Conservation (phyloP, 2,888 invertebrate genomes). For the Cataglyphis altisquamis region DNA sequence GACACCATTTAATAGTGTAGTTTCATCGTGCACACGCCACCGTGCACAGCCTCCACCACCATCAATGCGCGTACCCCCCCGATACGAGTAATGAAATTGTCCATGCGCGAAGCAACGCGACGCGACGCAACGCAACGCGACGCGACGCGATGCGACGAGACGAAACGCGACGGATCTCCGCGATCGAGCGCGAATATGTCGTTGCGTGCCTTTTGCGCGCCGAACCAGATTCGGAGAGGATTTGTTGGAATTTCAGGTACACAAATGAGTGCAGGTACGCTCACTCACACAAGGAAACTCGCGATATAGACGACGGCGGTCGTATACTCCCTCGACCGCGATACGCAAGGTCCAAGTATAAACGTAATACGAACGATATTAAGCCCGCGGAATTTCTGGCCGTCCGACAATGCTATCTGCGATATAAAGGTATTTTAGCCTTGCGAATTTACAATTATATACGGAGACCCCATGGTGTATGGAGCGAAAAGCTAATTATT, state of each 20-base stretch:
- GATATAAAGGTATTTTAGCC: background rate
- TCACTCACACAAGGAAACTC: constrained; percentile 51
- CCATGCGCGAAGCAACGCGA: constrained; percentile 76
- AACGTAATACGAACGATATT: constrained; percentile 37
- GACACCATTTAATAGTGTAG: constrained; percentile 81
- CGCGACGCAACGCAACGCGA: constrained; percentile 20
- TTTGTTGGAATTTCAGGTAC: constrained; percentile 73
- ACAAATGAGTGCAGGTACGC: constrained; percentile 69
- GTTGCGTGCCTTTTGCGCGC: constrained; percentile 76
- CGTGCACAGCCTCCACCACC: constrained; percentile 58
- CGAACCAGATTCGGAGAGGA: constrained; percentile 74
- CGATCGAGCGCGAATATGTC: constrained; percentile 79
- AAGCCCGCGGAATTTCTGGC: constrained; percentile 18
- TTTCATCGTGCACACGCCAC: constrained; percentile 72
- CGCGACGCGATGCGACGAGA: constrained; percentile 26
- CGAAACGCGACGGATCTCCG: constrained; percentile 67
- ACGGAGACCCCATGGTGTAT: background rate
- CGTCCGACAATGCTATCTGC: background rate
- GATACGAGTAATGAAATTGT: constrained; percentile 74
- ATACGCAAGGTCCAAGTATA: constrained; percentile 41
- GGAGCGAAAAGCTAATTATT: background rate
- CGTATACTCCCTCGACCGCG: constrained; percentile 1
- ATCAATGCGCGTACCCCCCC: constrained; percentile 57
- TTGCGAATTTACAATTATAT: constrained; percentile 7
- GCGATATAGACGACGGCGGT: constrained; percentile 41